A percentile compares a stretch with the other conserved stretches of the same genome.
These are phyloP conservation scores for Phyllotreta cruciferae DNA, from an alignment of 2,888 invertebrate species.

Conservation along the genomic window DNA sequence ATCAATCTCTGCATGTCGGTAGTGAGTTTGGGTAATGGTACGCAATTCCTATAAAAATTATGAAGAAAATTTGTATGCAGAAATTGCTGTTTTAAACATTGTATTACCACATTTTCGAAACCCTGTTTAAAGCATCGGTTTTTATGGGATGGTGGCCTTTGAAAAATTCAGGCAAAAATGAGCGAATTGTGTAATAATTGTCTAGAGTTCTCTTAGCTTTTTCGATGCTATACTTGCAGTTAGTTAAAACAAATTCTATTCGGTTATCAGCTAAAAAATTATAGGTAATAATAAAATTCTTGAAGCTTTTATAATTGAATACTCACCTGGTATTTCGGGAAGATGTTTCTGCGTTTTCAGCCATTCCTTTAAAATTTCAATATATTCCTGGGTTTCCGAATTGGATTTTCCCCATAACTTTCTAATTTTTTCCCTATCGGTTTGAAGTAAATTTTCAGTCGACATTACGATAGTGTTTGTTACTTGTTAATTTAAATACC, in stretches of 20 bases:
- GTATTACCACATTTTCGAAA: neutral
- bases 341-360: constrained; percentile 24
- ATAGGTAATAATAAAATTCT: too few relatives aligned
- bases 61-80: too few relatives aligned
- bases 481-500: too few relatives aligned
- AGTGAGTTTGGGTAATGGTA: too few relatives aligned
- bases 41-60: too few relatives aligned
- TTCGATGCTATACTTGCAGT: too few relatives aligned
- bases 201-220: too few relatives aligned
- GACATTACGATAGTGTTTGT: neutral
- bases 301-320: neutral
- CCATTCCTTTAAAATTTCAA: constrained; percentile 20
- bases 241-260: too few relatives aligned
- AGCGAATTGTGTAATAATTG: too few relatives aligned
- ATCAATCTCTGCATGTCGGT: too few relatives aligned
- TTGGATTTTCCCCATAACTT: constrained; percentile 5
- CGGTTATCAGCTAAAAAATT: too few relatives aligned
- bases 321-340: constrained; percentile 30
- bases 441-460: neutral
- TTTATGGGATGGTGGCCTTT: constrained; percentile 9
- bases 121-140: too few relatives aligned
- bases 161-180: neutral
- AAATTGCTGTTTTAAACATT: neutral
- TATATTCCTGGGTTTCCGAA: constrained; percentile 5
- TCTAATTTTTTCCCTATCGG: constrained; percentile 4